phyloP scores from a whole-genome alignment of 2,797 vertebrate species.

The Pogoniulus pusillus region DNA sequence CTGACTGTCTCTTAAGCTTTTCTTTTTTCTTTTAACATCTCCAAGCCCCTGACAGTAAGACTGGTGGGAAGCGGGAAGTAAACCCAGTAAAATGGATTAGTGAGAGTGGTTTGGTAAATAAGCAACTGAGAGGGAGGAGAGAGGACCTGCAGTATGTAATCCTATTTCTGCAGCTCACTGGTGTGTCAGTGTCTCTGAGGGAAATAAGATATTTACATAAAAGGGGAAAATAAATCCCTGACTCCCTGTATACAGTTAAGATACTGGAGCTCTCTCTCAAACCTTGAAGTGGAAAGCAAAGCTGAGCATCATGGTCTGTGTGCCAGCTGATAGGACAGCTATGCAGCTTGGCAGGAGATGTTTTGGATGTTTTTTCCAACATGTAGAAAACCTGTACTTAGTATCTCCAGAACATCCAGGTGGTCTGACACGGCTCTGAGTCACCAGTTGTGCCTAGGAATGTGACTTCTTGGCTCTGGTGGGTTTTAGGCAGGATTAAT shows the following conservation, averaged over 20 bases:
- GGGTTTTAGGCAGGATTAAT: not conserved
- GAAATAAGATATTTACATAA: slow-evolving; percentile 36
- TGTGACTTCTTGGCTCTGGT: not conserved
- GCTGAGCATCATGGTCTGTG: not conserved
- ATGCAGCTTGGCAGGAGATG: not conserved
- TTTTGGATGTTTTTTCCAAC: not conserved
- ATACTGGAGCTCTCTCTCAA: not conserved
- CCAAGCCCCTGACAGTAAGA: not conserved
- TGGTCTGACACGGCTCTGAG: not conserved
- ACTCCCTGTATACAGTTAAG: slow-evolving; percentile 23
- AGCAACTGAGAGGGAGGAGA: not conserved
- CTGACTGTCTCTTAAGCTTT: not conserved
- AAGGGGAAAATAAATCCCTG: slow-evolving; percentile 30
- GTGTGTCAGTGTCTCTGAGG: not conserved
- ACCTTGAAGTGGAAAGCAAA: not conserved
- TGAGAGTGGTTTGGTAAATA: slow-evolving; percentile 2
- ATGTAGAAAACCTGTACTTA: not conserved
- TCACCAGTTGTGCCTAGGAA: not conserved
- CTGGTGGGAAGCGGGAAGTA: not conserved
- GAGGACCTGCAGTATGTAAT: slow-evolving; percentile 18
- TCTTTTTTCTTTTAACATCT: not conserved
- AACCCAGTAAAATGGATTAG: slow-evolving; percentile 34
- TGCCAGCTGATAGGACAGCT: not conserved
- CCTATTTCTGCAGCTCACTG: slow-evolving; percentile 40
- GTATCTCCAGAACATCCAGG: not conserved